These are phyloP conservation scores for Drosophila sproati DNA, from an alignment of 1,140 invertebrate species.

Conservation along the genomic window DNA sequence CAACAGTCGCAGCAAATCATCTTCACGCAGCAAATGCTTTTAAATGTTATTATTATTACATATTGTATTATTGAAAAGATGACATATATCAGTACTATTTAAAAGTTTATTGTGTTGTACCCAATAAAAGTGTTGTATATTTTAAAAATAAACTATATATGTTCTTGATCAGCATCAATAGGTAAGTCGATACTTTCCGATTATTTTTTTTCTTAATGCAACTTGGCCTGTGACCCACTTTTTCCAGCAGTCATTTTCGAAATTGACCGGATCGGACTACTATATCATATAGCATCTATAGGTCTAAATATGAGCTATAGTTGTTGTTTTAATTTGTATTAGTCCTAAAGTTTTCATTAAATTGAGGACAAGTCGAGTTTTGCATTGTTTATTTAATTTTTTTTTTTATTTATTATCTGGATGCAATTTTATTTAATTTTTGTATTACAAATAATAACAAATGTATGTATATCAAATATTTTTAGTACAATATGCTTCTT, in stretches of 20 bases:
- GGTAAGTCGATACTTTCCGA: too few relatives aligned
- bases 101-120: neutral
- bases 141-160: neutral
- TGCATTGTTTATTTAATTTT: constrained; percentile 61
- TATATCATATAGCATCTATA: too few relatives aligned
- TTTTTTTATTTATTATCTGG: constrained; percentile 79
- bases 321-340: too few relatives aligned
- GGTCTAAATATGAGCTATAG: too few relatives aligned
- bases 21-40: constrained; percentile 78
- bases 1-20: constrained; percentile 68
- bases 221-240: too few relatives aligned
- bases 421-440: constrained; percentile 83
- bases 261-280: too few relatives aligned
- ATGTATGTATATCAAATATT: constrained; percentile 83
- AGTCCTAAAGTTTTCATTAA: neutral
- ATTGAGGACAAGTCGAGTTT: constrained; percentile 13
- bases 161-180: too few relatives aligned
- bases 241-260: too few relatives aligned
- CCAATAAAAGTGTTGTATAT: neutral
- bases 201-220: too few relatives aligned
- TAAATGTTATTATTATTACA: constrained; percentile 12
- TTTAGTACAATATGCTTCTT: constrained; percentile 80
- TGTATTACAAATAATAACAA: constrained; percentile 83
- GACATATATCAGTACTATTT: neutral
- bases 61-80: neutral